These are phyloP conservation scores for Tachycineta bicolor DNA, from an alignment of 2,113 vertebrate species.

Conservation along the genomic window DNA sequence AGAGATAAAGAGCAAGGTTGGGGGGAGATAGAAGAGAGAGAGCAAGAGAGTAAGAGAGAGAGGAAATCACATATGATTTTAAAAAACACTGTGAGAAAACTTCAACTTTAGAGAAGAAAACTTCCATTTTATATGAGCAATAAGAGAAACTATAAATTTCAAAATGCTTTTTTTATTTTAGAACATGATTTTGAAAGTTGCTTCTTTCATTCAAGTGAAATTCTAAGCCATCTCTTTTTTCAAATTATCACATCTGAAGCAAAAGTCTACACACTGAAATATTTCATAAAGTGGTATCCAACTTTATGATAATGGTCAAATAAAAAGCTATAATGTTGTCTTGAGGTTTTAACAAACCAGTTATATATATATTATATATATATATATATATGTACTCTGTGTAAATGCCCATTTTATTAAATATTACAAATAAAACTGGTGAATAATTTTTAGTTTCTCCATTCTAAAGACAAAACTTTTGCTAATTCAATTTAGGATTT, in stretches of 20 bases:
- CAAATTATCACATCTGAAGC: neutral
- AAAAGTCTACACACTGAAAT: neutral
- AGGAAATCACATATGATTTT: neutral
- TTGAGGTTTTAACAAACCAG: constrained; percentile 31
- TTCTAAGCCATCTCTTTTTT: neutral
- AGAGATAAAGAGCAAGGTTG: neutral
- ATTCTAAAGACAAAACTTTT: neutral
- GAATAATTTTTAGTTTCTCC: constrained; percentile 4
- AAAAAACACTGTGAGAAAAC: neutral
- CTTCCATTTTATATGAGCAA: neutral
- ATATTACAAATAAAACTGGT: constrained; percentile 17
- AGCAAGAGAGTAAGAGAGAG: neutral
- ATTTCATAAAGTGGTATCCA: neutral
- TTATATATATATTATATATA: neutral
- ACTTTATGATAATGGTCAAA: neutral
- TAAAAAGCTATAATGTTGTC: neutral
- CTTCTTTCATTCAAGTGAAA: neutral
- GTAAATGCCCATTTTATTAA: constrained; percentile 41
- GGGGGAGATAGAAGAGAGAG: neutral
- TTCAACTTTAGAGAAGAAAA: neutral
- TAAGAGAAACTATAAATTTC: constrained; percentile 1
- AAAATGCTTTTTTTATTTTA: neutral
- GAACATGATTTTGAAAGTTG: constrained; percentile 4
- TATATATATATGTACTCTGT: neutral
- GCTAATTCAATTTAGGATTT: neutral